A percentile compares a stretch with the other conserved stretches of the same genome.
These are phyloP conservation scores for Leptinotarsa lineolata DNA, from an alignment of 1,140 invertebrate species.

Conservation along the genomic window DNA sequence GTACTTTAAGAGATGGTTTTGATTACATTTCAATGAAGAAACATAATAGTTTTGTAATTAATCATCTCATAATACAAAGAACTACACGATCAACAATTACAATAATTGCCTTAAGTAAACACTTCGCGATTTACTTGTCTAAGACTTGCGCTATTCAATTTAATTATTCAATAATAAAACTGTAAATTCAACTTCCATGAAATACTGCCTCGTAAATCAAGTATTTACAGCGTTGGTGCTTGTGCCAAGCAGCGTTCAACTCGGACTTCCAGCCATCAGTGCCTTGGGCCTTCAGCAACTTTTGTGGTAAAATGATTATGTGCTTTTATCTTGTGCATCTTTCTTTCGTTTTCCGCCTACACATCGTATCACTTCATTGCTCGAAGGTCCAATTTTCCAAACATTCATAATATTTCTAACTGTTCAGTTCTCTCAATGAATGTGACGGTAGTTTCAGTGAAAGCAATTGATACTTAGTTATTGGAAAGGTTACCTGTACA, in stretches of 20 bases:
- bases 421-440: no score
- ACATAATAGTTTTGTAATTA: background rate
- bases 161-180: conserved; percentile 9
- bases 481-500: no score
- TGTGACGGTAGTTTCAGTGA: no score
- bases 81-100: background rate
- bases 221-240: conserved; percentile 5
- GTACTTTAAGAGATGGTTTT: background rate
- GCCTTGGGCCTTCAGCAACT: background rate
- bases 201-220: conserved; percentile 8
- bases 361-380: background rate
- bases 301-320: background rate
- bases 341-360: background rate
- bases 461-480: no score
- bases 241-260: background rate
- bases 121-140: background rate
- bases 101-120: background rate
- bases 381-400: background rate
- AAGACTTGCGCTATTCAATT: background rate
- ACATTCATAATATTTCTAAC: background rate
- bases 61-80: background rate
- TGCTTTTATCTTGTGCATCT: background rate
- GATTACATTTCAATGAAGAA: background rate
- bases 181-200: background rate
- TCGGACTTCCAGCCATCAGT: background rate